These are phyloP conservation scores for Oryzias sinensis DNA, from an alignment of 2,797 vertebrate genomes.

Conservation along the genomic window DNA sequence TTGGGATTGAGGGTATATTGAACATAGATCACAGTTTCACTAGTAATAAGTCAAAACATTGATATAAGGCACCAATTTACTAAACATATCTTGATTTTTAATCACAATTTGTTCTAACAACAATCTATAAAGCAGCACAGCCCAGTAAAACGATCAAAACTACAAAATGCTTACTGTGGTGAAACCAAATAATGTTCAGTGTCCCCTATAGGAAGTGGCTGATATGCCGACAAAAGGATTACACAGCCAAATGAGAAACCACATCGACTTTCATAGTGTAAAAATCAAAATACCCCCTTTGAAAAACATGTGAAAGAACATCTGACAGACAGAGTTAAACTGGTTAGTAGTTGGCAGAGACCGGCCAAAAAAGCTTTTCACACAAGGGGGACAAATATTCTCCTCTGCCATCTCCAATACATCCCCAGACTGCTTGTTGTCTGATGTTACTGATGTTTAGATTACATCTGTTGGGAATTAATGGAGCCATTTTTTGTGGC, in stretches of 20 bases:
- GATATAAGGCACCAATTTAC: background rate
- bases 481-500: slow-evolving; percentile 25
- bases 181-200: slow-evolving; percentile 57
- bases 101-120: slow-evolving; percentile 23
- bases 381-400: slow-evolving; percentile 13
- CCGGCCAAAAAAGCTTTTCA: slow-evolving; percentile 18
- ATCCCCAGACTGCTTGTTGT: slow-evolving; percentile 22
- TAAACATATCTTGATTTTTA: too few relatives aligned
- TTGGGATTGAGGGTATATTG: background rate
- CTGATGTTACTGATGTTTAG: slow-evolving; percentile 21
- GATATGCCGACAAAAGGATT: slow-evolving; percentile 60
- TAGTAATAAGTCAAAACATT: background rate
- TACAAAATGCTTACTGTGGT: slow-evolving; percentile 48
- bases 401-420: slow-evolving; percentile 1
- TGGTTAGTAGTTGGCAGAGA: slow-evolving; percentile 9
- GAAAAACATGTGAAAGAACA: slow-evolving; percentile 37
- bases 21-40: background rate
- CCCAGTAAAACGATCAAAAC: background rate
- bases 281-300: slow-evolving; percentile 44
- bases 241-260: slow-evolving; percentile 28
- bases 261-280: slow-evolving; percentile 25
- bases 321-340: slow-evolving; percentile 29
- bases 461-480: slow-evolving; percentile 23
- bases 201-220: slow-evolving; percentile 53
- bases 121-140: slow-evolving; percentile 17